Conservation (phyloP, 2,113 vertebrate species). For the Quiscalus mexicanus region DNA sequence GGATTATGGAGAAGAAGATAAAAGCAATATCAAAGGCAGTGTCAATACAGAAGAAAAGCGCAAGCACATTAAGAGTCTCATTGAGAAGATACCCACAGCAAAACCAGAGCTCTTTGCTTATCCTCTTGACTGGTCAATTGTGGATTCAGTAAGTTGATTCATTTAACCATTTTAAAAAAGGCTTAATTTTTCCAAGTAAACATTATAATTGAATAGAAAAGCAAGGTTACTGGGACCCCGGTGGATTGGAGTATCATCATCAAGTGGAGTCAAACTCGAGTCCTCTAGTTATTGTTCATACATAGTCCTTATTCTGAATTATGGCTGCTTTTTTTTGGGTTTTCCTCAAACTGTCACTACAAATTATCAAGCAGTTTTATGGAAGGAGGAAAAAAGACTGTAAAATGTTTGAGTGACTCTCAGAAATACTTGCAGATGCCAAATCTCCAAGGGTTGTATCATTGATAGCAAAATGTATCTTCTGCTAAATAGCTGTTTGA, state of each 20-base stretch:
- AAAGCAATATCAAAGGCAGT: constrained; percentile 89
- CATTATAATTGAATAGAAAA: background rate
- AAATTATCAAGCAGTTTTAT: background rate
- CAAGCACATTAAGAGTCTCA: constrained; percentile 97
- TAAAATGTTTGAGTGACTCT: background rate
- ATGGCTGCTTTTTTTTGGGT: background rate
- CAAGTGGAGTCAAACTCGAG: background rate
- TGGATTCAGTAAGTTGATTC: constrained; percentile 89
- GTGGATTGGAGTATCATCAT: background rate
- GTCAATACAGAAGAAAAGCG: constrained; percentile 96
- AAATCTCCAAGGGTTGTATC: background rate
- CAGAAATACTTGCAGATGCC: background rate
- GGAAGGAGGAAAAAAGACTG: background rate
- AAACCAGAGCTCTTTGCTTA: constrained; percentile 98
- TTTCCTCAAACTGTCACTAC: background rate
- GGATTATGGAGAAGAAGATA: constrained; percentile 97
- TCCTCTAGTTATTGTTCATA: background rate
- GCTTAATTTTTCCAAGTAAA: background rate
- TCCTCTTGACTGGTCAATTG: constrained; percentile 96
- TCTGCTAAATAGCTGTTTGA: background rate
- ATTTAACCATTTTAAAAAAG: background rate
- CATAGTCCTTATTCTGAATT: background rate
- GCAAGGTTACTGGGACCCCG: background rate
- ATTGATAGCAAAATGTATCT: background rate
- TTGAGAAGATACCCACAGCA: constrained; percentile 97